phyloP scores from a whole-genome alignment of 2,797 vertebrate genomes.

The Sebastes miniatus region DNA sequence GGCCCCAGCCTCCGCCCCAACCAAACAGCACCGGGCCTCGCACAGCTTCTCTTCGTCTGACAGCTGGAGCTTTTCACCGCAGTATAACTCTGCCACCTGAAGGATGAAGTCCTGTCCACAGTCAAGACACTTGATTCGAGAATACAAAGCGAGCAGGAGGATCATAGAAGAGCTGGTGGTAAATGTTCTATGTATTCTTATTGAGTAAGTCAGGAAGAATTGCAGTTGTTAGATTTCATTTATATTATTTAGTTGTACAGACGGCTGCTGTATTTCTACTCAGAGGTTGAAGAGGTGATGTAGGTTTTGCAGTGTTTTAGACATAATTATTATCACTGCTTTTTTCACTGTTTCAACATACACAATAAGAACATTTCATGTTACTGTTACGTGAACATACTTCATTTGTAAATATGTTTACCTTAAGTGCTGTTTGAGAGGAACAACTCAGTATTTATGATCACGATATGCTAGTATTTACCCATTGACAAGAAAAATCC shows the following conservation, averaged over 20 bases:
- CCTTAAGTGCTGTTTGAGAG: background rate
- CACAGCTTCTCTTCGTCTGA: slow-evolving; percentile 42
- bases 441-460: background rate
- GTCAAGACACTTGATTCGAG: slow-evolving; percentile 20
- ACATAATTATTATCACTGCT: background rate
- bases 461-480: background rate
- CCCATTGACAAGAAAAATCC: background rate
- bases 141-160: slow-evolving; percentile 26
- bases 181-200: background rate
- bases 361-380: background rate
- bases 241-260: background rate
- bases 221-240: background rate
- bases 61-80: slow-evolving; percentile 49
- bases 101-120: slow-evolving; percentile 44
- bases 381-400: background rate
- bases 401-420: background rate
- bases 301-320: background rate
- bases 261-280: background rate
- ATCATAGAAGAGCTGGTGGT: slow-evolving; percentile 4
- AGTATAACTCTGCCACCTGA: slow-evolving; percentile 35
- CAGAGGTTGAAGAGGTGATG: background rate
- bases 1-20: slow-evolving; percentile 56
- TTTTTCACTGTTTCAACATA: background rate
- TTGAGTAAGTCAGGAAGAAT: background rate
- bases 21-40: slow-evolving; percentile 53